phyloP scores from a whole-genome alignment of 2,113 vertebrate genomes.

The Vidua chalybeata region DNA sequence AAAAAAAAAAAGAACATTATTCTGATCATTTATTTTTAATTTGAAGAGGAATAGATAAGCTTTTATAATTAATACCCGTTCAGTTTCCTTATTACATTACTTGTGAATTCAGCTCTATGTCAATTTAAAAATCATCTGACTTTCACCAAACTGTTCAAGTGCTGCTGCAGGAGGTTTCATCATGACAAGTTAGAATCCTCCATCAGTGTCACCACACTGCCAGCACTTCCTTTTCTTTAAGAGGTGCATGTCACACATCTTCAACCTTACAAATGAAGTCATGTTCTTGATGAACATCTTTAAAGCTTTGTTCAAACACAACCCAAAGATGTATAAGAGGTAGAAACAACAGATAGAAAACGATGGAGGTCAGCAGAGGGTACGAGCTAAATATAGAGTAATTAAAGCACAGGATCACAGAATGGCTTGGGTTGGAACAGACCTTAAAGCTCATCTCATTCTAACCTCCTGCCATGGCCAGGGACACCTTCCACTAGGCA shows the following conservation, averaged over 20 bases:
- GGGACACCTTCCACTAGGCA: rapidly evolving
- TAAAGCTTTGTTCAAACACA: not conserved
- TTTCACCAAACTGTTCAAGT: not conserved
- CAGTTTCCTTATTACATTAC: not conserved
- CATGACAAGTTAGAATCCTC: not conserved
- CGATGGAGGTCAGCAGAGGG: not conserved
- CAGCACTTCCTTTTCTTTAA: not conserved
- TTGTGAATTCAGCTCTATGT: not conserved
- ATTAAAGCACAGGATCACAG: not conserved
- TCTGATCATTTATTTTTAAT: not conserved
- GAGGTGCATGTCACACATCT: rapidly evolving
- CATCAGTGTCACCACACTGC: not conserved
- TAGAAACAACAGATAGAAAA: not conserved
- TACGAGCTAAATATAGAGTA: not conserved
- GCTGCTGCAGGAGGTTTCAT: not conserved
- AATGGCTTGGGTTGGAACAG: not conserved
- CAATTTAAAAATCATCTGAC: not conserved
- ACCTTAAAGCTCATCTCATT: not conserved
- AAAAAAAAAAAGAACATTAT: not conserved
- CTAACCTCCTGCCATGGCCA: not conserved
- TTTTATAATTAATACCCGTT: not conserved
- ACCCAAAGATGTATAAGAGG: not conserved
- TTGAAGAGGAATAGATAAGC: not conserved
- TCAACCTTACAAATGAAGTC: not conserved
- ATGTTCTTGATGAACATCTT: not conserved